Percentiles rank a stretch among this genome's conserved stretches.
These are phyloP conservation scores for Cremastinae sp. DNA, from an alignment of 2,888 invertebrate species.

Conservation along the genomic window DNA sequence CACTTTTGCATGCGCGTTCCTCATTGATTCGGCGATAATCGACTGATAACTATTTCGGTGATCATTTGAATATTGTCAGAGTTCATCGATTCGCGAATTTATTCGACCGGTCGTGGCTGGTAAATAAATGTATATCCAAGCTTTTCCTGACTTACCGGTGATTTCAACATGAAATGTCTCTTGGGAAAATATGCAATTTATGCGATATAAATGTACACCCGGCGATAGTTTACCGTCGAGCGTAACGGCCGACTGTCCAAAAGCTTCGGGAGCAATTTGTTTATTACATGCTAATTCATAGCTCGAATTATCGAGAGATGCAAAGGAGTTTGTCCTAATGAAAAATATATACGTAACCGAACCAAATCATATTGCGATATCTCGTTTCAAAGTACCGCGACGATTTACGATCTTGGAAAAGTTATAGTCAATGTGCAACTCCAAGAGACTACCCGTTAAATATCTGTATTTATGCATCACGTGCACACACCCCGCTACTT, in stretches of 20 bases:
- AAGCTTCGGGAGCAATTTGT: slow-evolving; percentile 51
- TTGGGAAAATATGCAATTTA: neutral
- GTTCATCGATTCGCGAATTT: neutral
- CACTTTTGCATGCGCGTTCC: neutral
- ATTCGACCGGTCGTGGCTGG: slow-evolving; percentile 2
- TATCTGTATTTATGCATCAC: neutral
- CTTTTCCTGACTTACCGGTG: slow-evolving; percentile 10
- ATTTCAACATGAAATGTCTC: slow-evolving; percentile 28
- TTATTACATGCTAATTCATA: slow-evolving; percentile 58
- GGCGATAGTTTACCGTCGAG: slow-evolving; percentile 2
- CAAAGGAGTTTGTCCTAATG: slow-evolving; percentile 49
- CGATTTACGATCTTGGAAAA: slow-evolving; percentile 41
- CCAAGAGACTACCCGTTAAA: neutral
- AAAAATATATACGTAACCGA: slow-evolving; percentile 28
- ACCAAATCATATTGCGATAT: slow-evolving; percentile 44
- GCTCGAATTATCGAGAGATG: slow-evolving; percentile 41
- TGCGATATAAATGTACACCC: slow-evolving; percentile 11
- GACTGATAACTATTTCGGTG: slow-evolving; percentile 51
- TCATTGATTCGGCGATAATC: slow-evolving; percentile 60
- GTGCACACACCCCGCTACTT: neutral
- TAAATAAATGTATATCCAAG: slow-evolving; percentile 15
- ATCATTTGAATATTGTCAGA: slow-evolving; percentile 9
- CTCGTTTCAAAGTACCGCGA: slow-evolving; percentile 42
- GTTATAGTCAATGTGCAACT: slow-evolving; percentile 8
- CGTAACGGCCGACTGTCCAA: slow-evolving; percentile 9